A percentile compares a stretch with the other conserved stretches of the same genome.
phyloP scores from a whole-genome alignment of 1,140 invertebrate species.

The Gryon sp. region DNA sequence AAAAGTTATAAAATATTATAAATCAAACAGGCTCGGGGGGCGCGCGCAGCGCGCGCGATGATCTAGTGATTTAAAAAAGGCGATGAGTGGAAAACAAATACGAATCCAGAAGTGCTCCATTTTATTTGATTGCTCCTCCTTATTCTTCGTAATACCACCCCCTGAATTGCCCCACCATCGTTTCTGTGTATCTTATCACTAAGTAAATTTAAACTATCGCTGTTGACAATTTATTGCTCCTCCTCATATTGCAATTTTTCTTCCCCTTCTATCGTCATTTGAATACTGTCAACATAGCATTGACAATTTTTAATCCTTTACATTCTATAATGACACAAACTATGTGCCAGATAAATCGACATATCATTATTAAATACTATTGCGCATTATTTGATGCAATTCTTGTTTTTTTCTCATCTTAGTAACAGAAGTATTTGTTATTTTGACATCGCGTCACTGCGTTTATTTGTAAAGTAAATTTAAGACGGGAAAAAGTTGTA shows the following conservation, averaged over 20 bases:
- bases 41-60: too few species aligned
- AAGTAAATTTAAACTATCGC: slow-evolving; percentile 26
- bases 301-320: slow-evolving; percentile 14
- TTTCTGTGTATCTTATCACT: slow-evolving; percentile 4
- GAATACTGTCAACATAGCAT: slow-evolving; percentile 16
- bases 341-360: neutral
- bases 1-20: too few species aligned
- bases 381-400: too few species aligned
- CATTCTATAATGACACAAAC: slow-evolving; percentile 8
- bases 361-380: neutral
- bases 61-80: too few species aligned
- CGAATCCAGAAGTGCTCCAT: slow-evolving; percentile 24
- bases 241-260: slow-evolving; percentile 11
- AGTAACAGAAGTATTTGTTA: too few species aligned
- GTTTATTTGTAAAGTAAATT: too few species aligned
- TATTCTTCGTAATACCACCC: slow-evolving; percentile 23
- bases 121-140: slow-evolving; percentile 41
- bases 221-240: slow-evolving; percentile 37
- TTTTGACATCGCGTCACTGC: too few species aligned
- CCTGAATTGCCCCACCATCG: slow-evolving; percentile 2
- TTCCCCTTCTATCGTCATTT: neutral
- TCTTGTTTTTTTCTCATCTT: too few species aligned
- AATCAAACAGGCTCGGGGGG: too few species aligned
- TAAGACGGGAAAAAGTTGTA: slow-evolving; percentile 7
- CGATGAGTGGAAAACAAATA: too few species aligned